Conservation (phyloP, 2,113 vertebrate species). For the Isichthys henryi region DNA sequence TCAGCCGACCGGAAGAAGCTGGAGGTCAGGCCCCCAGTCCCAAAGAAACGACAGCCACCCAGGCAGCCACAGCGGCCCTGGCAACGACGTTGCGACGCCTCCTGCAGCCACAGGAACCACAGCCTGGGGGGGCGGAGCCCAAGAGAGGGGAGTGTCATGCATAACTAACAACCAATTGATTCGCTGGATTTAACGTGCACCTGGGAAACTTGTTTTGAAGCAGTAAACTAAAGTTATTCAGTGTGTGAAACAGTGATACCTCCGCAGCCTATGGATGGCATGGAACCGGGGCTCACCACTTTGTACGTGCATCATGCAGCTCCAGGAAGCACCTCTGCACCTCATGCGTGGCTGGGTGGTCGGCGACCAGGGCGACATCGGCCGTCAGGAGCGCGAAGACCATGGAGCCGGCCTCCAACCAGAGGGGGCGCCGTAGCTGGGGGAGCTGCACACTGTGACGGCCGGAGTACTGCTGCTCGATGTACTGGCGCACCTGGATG, state of each 20-base stretch:
- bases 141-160: not conserved
- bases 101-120: slow-evolving; percentile 97
- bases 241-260: not conserved
- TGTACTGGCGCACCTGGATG: slow-evolving; percentile 79
- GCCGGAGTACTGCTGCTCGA: slow-evolving; percentile 73
- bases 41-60: slow-evolving; percentile 90
- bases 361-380: slow-evolving; percentile 86
- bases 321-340: slow-evolving; percentile 93
- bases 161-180: not conserved
- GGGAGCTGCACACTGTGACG: slow-evolving; percentile 69
- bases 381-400: slow-evolving; percentile 87
- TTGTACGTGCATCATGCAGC: slow-evolving; percentile 78
- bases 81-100: slow-evolving; percentile 69
- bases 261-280: not conserved
- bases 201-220: not conserved
- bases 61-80: slow-evolving; percentile 91
- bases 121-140: slow-evolving; percentile 55
- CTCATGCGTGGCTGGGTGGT: slow-evolving; percentile 85
- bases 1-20: slow-evolving; percentile 92
- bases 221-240: not conserved
- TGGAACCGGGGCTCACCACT: slow-evolving; percentile 62
- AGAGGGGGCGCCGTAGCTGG: slow-evolving; percentile 77
- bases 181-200: not conserved
- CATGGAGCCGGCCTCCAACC: slow-evolving; percentile 92
- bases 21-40: slow-evolving; percentile 75